phyloP scores from a whole-genome alignment of 2,113 vertebrate species.

The Cephalopterus ornatus region DNA sequence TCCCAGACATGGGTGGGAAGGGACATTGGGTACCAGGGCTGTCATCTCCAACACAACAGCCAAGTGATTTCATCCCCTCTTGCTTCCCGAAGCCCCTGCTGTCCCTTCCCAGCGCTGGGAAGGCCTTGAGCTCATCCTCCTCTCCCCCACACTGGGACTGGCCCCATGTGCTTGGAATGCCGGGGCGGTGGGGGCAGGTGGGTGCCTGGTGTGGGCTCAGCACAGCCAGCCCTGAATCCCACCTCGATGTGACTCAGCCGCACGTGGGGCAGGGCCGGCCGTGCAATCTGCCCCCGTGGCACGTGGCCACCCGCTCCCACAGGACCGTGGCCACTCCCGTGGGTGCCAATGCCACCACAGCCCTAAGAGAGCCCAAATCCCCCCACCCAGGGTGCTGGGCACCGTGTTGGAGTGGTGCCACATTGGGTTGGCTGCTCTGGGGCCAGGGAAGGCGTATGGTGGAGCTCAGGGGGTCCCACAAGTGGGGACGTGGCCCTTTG shows the following conservation, averaged over 20 bases:
- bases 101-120: constrained; percentile 49
- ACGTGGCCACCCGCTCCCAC: accelerated
- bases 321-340: accelerated
- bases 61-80: constrained; percentile 34
- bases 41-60: accelerated
- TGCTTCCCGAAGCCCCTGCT: constrained; percentile 21
- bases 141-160: background rate
- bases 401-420: accelerated
- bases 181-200: background rate
- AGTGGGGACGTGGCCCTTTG: background rate
- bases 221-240: background rate
- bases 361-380: accelerated
- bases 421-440: accelerated
- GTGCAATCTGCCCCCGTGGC: accelerated
- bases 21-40: accelerated
- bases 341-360: accelerated
- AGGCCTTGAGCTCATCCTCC: background rate
- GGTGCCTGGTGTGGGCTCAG: background rate
- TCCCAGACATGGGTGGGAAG: accelerated
- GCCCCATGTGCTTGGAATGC: constrained; percentile 27
- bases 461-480: background rate
- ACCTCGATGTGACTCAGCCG: background rate
- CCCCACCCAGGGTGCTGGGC: accelerated
- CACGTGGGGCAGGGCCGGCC: background rate
- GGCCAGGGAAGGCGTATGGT: accelerated